Evolutionary conservation across 2,888 invertebrate genomes (phyloP), one percentile per base, ranked within the genome.

Genomic region (Gryllus longicercus): DNA sequence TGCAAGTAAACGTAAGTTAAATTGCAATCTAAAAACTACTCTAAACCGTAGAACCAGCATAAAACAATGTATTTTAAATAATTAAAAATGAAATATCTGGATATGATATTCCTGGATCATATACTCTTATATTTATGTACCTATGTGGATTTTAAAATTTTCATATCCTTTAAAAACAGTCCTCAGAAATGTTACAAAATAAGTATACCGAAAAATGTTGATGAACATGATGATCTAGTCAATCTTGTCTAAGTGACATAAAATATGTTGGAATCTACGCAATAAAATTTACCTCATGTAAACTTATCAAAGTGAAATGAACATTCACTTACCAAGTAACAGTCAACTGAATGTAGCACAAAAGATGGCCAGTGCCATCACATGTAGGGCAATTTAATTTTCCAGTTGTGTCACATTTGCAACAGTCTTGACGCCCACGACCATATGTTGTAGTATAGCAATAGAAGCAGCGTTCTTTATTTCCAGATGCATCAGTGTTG

Each of bases 281-380:
- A 14, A 11, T 74, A 10, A 74, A 23, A n/a, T 21, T 1, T 21
- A 21, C 23, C 14, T 10, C 18, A 11, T 14, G 10, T 49, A 16
- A 12, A 50, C 8, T 23, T n/a, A 77, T 14, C 5, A 50, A 25
- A 49, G 18, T 50, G 50, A n/a, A 49, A n/a, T 38, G 5, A 78
- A 50, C 12, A 78, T 74, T 50, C 81, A 79, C 80, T 82, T 82
- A 85, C 87, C 87, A 89, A 76, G 87, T 87, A 75, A 89, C 85
- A 12, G 87, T 88, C 38, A 89, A 85, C 80, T 87, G 86, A 81
- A 89, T 88, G 83, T 85, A 89, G 83, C 88, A 89, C 80, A 87
- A 87, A 25, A 89, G 85, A 79, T 87, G 87, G 14, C 88, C 87
- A 80, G 86, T 86, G 12, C 87, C 87, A 78, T 87, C 86, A 83